phyloP scores from a whole-genome alignment of 2,113 vertebrate species.

The Chinchilla lanigera region DNA sequence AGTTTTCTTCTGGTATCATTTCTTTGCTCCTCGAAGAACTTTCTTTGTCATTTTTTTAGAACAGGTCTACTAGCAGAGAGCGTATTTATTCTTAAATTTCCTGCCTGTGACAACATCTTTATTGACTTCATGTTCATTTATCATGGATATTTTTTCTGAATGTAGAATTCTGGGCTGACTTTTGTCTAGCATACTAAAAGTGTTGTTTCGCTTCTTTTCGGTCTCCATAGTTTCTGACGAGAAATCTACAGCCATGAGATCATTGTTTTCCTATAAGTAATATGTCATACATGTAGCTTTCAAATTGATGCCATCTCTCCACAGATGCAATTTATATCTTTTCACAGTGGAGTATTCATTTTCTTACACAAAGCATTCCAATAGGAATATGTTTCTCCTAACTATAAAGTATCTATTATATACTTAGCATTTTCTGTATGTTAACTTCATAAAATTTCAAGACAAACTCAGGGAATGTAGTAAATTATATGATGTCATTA shows the following conservation, averaged over 20 bases:
- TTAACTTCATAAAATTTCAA: not conserved
- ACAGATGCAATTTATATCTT: not conserved
- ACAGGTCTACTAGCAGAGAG: not conserved
- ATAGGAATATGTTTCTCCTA: not conserved
- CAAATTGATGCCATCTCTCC: not conserved
- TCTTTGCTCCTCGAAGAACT: not conserved
- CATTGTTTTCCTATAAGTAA: not conserved
- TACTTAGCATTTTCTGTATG: not conserved
- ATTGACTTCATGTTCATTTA: not conserved
- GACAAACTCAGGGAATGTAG: not conserved
- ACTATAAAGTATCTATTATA: not conserved
- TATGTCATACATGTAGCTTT: not conserved
- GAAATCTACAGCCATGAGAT: not conserved
- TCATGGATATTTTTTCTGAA: not conserved
- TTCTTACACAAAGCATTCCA: not conserved
- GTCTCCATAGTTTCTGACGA: not conserved
- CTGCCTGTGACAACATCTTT: not conserved
- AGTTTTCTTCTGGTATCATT: not conserved
- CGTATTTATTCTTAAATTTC: not conserved
- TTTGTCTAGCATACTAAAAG: not conserved
- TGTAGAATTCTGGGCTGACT: not conserved
- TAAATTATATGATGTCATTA: not conserved
- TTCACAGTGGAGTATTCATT: not conserved
- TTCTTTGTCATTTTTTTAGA: not conserved
- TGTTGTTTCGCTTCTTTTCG: not conserved